Base-by-base conservation (phyloP, 64 coral and sea anemone genomes). In the Actinia tenebrosa region DNA sequence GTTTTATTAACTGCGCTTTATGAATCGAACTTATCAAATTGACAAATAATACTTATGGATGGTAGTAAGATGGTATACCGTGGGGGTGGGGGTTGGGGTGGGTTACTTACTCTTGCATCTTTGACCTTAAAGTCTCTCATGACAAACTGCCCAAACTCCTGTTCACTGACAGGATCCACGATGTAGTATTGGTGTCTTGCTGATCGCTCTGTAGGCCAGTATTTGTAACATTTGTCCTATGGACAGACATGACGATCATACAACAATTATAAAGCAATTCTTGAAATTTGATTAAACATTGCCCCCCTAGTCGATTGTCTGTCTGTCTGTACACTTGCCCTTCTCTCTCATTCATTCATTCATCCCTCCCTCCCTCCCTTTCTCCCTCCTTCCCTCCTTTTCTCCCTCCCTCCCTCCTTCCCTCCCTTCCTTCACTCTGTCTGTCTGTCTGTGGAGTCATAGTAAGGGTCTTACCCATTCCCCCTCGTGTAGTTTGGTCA, bases 121-220 rank as follows among this genome's bases (percentile, higher is more conserved):
- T 93, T 97, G 16, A 97, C 94, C 45, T 97, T 97, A 75, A 93
- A 97, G 54, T 97, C 94, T 23, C 94, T 79, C 52, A 97, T 91
- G 18, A 97, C 91, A 88, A 93, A 97, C n/a, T 93, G 88, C 10
- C 88, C 77, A 68, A 82, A 97, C 68, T 97, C 94, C 45, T 97
- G 91, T 85, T 97, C 94, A 0, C 88, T 81, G 13, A 97, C 89
- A 16, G 94, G 94, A 82, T 97, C 94, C 71, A 97, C 94, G 15
- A 97, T 78, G 18, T 88, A 97, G 88, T 97, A 97, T 79, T 97
- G 94, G 64, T 97, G 91, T 14, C 92, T 86, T 16, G 91, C 94
- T 5, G 94, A 97, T 6, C 94, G 91, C 20, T 97, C 94, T 11
- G 86, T 87, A 0, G 94, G 94, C 94, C 94, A 97, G 85, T 97